Base-by-base conservation (phyloP, 2,888 invertebrate genomes). In the Neoitamus cyanurus region DNA sequence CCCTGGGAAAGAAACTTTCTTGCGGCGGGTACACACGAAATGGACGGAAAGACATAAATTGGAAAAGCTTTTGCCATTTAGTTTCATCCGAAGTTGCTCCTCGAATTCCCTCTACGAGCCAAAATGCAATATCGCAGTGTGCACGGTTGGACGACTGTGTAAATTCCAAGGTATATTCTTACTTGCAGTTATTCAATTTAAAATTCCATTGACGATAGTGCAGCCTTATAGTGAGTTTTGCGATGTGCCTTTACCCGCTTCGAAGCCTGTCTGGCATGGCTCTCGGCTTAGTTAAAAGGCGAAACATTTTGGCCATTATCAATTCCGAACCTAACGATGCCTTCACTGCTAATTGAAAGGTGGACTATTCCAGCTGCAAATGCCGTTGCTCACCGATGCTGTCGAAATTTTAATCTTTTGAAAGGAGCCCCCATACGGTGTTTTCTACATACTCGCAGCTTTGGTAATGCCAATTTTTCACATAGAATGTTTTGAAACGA, bases 11-110 rank as follows among this genome's bases (percentile, higher is more conserved):
- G 37, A 75, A 75, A 75, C 37, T 42, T 75, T 75, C 75, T 42
- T 75, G 75, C 75, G 37, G 75, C 36, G 28, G 25, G 42, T 75
- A 75, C 42, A 75, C 37, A 37, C n/a, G 28, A 75, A 75, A 75
- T 42, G 42, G 75, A 75, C 75, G 75, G 37, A 75, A 75, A 37
- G 75, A 75, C 36, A 75, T 75, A 75, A 75, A 75, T 75, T 75
- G 75, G 75, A 75, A 75, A 75, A 75, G 75, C 75, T 75, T 75
- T 75, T 75, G 37, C 42, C 75, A 42, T 75, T 75, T 75, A 75
- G 75, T 37, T 75, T 75, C 37, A 75, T 20, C 42, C 42, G 42
- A 75, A 75, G 42, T 75, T 75, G 75, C 28, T 42, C 20, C 28
- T 37, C 20, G 42, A 42, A 75, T 75, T 42, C 37, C 42, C 42